These are phyloP conservation scores for Heliconius congener DNA, from an alignment of 1,140 invertebrate genomes.

Conservation along the genomic window DNA sequence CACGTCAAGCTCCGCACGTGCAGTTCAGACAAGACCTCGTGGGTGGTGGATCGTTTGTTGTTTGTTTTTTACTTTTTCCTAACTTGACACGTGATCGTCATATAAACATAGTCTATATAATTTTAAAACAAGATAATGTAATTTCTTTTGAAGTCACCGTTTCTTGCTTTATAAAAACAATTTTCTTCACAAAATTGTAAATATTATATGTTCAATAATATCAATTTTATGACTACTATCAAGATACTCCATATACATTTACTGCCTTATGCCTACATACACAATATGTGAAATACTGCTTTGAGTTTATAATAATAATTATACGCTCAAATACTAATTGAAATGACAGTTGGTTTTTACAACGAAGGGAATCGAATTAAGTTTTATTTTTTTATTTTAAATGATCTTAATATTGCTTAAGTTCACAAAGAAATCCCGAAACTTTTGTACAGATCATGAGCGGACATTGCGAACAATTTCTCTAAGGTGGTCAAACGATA, in stretches of 20 bases:
- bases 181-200: neutral
- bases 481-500: constrained; percentile 25
- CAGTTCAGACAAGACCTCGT: constrained; percentile 37
- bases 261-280: neutral
- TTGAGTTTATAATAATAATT: neutral
- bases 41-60: constrained; percentile 49
- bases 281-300: neutral
- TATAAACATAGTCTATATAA: constrained; percentile 36
- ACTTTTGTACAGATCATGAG: neutral
- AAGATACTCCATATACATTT: neutral
- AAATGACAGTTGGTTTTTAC: neutral
- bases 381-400: neutral
- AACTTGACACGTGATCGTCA: constrained; percentile 52
- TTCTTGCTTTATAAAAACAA: neutral
- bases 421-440: neutral
- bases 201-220: neutral
- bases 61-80: constrained; percentile 49
- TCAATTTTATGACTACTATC: neutral
- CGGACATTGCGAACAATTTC: constrained; percentile 15
- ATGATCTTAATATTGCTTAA: neutral
- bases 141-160: neutral
- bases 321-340: neutral
- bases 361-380: neutral
- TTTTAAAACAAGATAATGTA: neutral
- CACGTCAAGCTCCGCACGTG: constrained; percentile 46